Conservation (phyloP, 2,888 invertebrate species). For the Conomelus anceps region DNA sequence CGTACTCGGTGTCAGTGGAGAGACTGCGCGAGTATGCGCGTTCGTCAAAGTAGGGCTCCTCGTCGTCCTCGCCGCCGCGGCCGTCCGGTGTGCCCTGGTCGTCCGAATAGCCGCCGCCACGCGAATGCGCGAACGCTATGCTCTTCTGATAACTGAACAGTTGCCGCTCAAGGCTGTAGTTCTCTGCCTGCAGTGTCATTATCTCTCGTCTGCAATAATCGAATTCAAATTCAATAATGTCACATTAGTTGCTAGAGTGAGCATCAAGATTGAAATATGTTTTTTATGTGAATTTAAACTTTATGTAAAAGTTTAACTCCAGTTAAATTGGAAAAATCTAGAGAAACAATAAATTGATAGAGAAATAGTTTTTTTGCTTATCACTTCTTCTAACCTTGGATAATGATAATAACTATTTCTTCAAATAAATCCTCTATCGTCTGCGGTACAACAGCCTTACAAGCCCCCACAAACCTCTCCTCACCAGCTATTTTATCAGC, state of each 20-base stretch:
- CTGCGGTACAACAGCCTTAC: too few species aligned
- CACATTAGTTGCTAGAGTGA: background rate
- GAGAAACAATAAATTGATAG: too few species aligned
- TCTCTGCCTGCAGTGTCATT: constrained; percentile 71
- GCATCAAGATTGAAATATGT: too few species aligned
- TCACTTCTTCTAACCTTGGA: too few species aligned
- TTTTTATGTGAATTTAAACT: too few species aligned
- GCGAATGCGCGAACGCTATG: constrained; percentile 63
- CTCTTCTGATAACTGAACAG: constrained; percentile 77
- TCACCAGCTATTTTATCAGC: too few species aligned
- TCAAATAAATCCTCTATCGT: too few species aligned
- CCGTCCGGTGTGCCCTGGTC: constrained; percentile 41
- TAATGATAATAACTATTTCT: too few species aligned
- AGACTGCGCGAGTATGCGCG: constrained; percentile 49
- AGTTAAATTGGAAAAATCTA: too few species aligned
- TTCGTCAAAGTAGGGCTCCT: constrained; percentile 37
- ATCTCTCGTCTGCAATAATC: constrained; percentile 61
- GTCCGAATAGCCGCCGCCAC: constrained; percentile 47
- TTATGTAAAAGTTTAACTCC: too few species aligned
- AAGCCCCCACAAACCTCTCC: too few species aligned
- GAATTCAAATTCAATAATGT: background rate
- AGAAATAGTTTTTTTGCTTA: too few species aligned
- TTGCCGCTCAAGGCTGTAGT: constrained; percentile 73
- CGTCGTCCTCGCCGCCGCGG: constrained; percentile 40
- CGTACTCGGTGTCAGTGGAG: constrained; percentile 66